phyloP scores from a whole-genome alignment of 2,113 vertebrate genomes.

The Propithecus coquereli region DNA sequence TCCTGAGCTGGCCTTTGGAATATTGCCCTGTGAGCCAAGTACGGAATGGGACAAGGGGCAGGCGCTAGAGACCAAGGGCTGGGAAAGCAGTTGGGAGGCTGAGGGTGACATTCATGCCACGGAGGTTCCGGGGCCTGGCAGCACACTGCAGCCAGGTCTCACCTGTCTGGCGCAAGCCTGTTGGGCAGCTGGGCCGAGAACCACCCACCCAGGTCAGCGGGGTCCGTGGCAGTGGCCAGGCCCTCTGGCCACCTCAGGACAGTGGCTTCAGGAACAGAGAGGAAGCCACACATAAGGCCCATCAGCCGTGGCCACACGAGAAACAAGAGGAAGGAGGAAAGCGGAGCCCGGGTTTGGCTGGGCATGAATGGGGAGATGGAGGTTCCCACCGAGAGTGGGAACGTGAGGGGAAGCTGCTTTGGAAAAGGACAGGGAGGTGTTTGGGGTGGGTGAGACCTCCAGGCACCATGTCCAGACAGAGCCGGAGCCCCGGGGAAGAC shows the following conservation, averaged over 20 bases:
- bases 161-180: too few species aligned
- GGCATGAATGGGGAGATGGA: neutral
- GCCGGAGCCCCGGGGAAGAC: neutral
- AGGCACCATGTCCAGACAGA: neutral
- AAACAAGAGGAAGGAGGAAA: neutral
- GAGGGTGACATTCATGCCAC: neutral
- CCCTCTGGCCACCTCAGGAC: neutral
- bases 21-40: neutral
- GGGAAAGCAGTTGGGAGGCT: neutral
- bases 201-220: fast-evolving
- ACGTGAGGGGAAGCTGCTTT: neutral
- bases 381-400: neutral
- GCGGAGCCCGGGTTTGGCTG: neutral
- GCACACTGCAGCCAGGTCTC: neutral
- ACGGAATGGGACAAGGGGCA: neutral
- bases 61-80: neutral
- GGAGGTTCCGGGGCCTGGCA: neutral
- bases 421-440: neutral
- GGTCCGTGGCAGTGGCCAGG: neutral
- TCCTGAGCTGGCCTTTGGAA: neutral
- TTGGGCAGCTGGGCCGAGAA: neutral
- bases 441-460: neutral
- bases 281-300: neutral
- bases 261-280: neutral
- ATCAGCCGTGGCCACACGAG: neutral